Base-by-base conservation (phyloP, 2,113 vertebrate genomes). In the Ptilorrhoa leucosticta region DNA sequence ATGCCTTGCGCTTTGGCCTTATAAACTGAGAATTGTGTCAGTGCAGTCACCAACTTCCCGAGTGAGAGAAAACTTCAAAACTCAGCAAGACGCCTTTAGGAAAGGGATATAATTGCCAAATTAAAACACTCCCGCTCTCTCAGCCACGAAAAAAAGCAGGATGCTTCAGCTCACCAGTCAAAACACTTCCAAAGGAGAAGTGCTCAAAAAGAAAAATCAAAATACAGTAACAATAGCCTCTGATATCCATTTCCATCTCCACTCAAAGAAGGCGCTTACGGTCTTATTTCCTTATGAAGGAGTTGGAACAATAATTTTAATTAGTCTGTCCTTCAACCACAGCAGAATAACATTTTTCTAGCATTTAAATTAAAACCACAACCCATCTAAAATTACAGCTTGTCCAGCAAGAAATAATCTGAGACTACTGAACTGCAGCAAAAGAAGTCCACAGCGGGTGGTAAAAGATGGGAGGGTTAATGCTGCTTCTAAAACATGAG, bases 311-410 rank as follows among this genome's bases (percentile, higher is more conserved):
- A 65, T 53, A 42, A 89, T 82, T 89, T 88, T 91, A 83, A 86
- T 95, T 95, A 77, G 4, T n/a, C 56, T 75, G 28, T 85, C 60
- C 37, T 87, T 87, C 81, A 91, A 15, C 50, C 50, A 60, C 79
- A 93, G 58, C 42, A 90, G 58, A 96, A 85, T 85, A 96, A 94
- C 39, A 77, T 77, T 95, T 93, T 93, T 54, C 23, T 63, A 89
- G 24, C 11, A 30, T 66, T 93, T 30, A 64, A 87, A 89, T 86
- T 61, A 63, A 53, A 57, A 28, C 10, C 77, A 63, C 37, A 83
- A 7, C 37, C 11, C 42, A 51, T 80, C 71, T 92, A 78, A 86
- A 85, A 58, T 92, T 90, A 90, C 78, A 19, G 12, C 11, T 73
- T 58, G 30, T 48, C 60, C 90, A 95, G 39, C 47, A 92, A 90